phyloP scores from a whole-genome alignment of 2,113 vertebrate species.

The Atlantisia rogersi region DNA sequence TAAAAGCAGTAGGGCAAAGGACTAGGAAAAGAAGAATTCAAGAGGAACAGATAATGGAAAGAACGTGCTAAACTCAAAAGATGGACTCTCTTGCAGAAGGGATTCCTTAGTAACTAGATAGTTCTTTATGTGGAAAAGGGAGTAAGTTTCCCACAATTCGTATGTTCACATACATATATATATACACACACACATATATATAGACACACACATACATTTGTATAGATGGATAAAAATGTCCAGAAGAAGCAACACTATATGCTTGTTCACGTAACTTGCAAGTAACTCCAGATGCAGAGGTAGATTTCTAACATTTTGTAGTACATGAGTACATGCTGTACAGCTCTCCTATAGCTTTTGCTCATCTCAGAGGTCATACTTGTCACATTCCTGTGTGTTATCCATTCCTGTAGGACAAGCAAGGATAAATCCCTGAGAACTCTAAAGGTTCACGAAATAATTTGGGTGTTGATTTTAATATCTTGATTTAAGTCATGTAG shows the following conservation, averaged over 20 bases:
- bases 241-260: not conserved
- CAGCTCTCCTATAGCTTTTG: not conserved
- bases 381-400: not conserved
- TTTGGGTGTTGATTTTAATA: not conserved
- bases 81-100: not conserved
- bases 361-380: not conserved
- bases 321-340: not conserved
- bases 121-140: not conserved
- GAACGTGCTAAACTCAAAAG: not conserved
- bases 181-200: not conserved
- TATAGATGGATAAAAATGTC: not conserved
- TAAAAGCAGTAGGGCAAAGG: not conserved
- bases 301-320: not conserved
- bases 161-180: not conserved
- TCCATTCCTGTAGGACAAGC: not conserved
- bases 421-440: not conserved
- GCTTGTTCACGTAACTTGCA: not conserved
- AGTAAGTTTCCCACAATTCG: not conserved
- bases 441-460: not conserved
- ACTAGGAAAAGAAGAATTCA: not conserved
- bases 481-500: not conserved
- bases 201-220: not conserved
- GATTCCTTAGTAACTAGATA: not conserved
- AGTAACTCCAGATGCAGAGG: not conserved
- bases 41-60: not conserved